Evolutionary conservation across 2,113 vertebrate species (phyloP), one percentile per base, ranked within the genome.

Genomic region (Platycercus adscitus): DNA sequence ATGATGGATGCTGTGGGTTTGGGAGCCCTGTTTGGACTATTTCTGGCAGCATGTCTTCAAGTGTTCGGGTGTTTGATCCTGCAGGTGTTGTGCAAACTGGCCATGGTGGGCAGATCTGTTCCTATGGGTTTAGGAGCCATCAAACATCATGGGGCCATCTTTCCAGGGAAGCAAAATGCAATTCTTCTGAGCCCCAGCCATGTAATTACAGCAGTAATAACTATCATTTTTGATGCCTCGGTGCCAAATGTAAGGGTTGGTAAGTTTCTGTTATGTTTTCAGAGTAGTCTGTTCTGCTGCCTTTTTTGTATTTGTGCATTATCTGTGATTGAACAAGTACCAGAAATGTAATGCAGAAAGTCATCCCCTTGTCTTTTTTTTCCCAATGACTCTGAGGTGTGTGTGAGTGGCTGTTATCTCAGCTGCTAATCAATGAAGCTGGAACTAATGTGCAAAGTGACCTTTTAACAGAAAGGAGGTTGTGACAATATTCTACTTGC

Each of bases 321-420:
- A 89, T 89, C 91, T 87, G 18, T 3, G 19, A 46, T 5, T 92
- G 88, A 84, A n/a, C 83, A 95, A 65, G 96, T 89, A 69, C 49
- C n/a, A 72, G 88, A 29, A 75, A 37, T 31, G 81, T 58, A 86
- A 72, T 23, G 70, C 93, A 91, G 73, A 92, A 96, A 92, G 95
- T 77, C 83, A 80, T 56, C 69, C 72, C 26, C 66, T 65, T 84
- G 79, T 84, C 58, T 93, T 29, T 86, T 86, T 86, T 41, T 53
- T 66, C 68, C 61, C 56, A 68, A 2, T 65, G 90, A 4, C 70
- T 92, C 14, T 0, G 63, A 83, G 86, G 39, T 47, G 53, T 0
- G 10, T 81, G 64, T 9, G 52, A 81, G 81, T 1, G 3, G 63
- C 70, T 3, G 28, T 93, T 94, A 86, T 89, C 93, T 96, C 33